phyloP scores from a whole-genome alignment of 2,797 vertebrate species.

The Muscicapa striata region DNA sequence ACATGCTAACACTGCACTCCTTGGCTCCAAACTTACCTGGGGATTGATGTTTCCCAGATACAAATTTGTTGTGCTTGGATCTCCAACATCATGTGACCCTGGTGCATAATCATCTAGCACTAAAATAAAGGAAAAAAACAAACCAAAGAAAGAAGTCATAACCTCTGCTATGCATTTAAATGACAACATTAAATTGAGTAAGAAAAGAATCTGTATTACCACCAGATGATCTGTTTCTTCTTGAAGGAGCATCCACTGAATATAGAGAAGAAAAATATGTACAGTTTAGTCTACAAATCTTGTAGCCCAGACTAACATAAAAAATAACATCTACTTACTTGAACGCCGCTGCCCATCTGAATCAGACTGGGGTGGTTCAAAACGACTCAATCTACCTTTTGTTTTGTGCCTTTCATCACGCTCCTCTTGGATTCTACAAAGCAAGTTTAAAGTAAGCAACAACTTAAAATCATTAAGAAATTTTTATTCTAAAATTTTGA shows the following conservation, averaged over 20 bases:
- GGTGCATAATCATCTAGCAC: constrained; percentile 97
- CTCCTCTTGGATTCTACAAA: constrained; percentile 94
- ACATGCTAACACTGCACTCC: neutral
- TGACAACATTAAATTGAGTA: neutral
- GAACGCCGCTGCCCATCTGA: constrained; percentile 88
- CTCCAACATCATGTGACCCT: constrained; percentile 97
- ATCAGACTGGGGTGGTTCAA: constrained; percentile 90
- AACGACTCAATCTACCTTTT: constrained; percentile 96
- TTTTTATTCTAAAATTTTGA: neutral
- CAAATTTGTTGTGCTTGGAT: constrained; percentile 97
- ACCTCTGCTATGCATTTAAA: constrained; percentile 55
- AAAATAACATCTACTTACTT: constrained; percentile 83
- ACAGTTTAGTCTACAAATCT: constrained; percentile 69
- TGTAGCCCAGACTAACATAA: constrained; percentile 53
- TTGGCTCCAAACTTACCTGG: constrained; percentile 81
- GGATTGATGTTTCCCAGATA: constrained; percentile 99
- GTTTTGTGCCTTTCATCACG: constrained; percentile 95
- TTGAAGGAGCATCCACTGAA: constrained; percentile 96
- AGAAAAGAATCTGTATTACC: constrained; percentile 85
- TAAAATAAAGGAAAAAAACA: constrained; percentile 30
- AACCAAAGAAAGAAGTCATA: constrained; percentile 27
- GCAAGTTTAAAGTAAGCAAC: constrained; percentile 13
- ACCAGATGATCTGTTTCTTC: constrained; percentile 98
- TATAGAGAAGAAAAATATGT: constrained; percentile 77
- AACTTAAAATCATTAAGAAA: neutral